Conservation (phyloP, 2,113 vertebrate species). For the Pelecanus crispus region DNA sequence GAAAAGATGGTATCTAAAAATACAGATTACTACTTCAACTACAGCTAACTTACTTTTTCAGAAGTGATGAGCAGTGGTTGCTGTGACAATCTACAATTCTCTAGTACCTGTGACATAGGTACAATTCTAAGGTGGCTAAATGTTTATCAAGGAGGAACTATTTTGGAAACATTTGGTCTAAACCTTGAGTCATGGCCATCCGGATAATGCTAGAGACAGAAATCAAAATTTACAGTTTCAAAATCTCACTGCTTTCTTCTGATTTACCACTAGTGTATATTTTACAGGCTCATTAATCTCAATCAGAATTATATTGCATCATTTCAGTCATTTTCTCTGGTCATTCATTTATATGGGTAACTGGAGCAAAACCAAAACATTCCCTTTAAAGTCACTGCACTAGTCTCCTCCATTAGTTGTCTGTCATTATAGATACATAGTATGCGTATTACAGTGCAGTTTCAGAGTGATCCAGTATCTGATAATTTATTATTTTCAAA, state of each 20-base stretch:
- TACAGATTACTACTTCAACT: neutral
- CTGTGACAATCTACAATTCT: neutral
- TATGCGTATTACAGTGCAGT: neutral
- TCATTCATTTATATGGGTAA: neutral
- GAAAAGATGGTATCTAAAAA: neutral
- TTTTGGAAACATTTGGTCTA: neutral
- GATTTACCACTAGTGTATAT: neutral
- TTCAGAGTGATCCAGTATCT: neutral
- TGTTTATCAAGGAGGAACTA: neutral
- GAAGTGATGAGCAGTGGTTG: neutral
- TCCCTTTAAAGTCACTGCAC: neutral
- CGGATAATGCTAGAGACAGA: neutral
- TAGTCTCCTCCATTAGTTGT: neutral
- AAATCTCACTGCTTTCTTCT: neutral
- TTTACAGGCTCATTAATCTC: neutral
- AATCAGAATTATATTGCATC: neutral
- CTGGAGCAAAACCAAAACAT: neutral
- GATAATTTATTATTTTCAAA: neutral
- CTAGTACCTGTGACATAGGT: neutral
- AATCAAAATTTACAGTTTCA: neutral
- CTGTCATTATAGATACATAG: neutral
- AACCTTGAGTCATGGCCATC: neutral
- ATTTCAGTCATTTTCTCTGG: neutral
- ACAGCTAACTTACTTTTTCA: neutral
- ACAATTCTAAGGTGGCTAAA: neutral